Base-by-base conservation (phyloP, 2,113 vertebrate species). In the Acanthisitta chloris region DNA sequence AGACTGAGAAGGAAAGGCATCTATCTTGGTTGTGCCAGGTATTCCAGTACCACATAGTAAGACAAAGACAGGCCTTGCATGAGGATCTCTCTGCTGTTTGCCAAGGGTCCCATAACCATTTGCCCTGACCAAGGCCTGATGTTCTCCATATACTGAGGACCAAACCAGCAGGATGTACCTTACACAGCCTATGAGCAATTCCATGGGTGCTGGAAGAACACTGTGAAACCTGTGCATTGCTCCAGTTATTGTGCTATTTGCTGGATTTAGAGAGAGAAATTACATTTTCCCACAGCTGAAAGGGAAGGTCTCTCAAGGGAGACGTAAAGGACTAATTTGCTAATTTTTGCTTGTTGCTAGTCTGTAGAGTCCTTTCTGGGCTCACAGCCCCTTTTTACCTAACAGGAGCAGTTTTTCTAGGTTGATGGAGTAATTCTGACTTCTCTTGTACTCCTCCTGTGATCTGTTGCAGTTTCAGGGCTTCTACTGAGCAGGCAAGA, bases 391-490 rank as follows among this genome's bases (percentile, higher is more conserved):
- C 26, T 69, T 90, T 88, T 72, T 64, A 43, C 36, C 16, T 40
- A 45, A 31, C 29, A 52, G 45, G 8, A 21, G 8, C 4, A 4
- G 49, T 67, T 90, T 82, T 70, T 82, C 23, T 28, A 54, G 18
- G 36, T 40, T 86, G n/a, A 54, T 43, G 49, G 28, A 67, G 13
- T 77, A 76, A 77, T 81, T 94, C 51, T 84, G 69, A 43, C 38
- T 81, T 88, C 45, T 83, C 67, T 88, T 84, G 21, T 12, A 12
- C 29, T 78, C n/a, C 19, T 74, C 33, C 38, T 89, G 65, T 66
- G 28, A 6, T 38, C 14, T 8, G 0, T 25, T 89, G 65, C 77
- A 24, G 19, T 81, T 92, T 58, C 0, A 1, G 40, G n/a, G 6
- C 34, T 69, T 83, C 64, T 73, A 18, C 9, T 78, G 38, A 58